A percentile compares a stretch with the other conserved stretches of the same genome.
Conservation (phyloP, 2,888 invertebrate species). For the Pyrocoelia pectoralis region DNA sequence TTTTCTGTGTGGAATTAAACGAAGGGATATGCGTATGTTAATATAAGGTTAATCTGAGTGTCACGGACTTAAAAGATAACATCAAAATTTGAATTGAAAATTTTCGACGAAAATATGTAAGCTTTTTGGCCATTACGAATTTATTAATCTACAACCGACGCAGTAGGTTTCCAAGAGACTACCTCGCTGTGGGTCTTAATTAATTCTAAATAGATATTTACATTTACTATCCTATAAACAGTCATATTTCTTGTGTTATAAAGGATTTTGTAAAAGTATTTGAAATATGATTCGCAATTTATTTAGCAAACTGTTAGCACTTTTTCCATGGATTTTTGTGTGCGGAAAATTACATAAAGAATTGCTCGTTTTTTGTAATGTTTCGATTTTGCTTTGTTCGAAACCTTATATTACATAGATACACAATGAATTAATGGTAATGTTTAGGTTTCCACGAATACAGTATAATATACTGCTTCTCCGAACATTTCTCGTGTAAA, state of each 20-base stretch:
- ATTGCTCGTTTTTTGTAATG: too few species aligned
- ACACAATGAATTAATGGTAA: too few species aligned
- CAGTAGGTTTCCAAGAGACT: constrained; percentile 1
- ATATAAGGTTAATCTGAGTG: neutral
- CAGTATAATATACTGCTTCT: too few species aligned
- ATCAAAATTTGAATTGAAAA: neutral
- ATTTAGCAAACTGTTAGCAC: too few species aligned
- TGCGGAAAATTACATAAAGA: too few species aligned
- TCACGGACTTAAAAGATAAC: neutral
- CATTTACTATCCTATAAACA: neutral
- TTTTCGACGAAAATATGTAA: neutral
- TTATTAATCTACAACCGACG: neutral
- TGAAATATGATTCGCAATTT: too few species aligned
- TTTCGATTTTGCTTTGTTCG: too few species aligned
- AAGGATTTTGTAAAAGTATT: neutral
- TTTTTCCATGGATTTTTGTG: too few species aligned
- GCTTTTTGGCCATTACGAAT: neutral
- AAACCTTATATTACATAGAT: too few species aligned
- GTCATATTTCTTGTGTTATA: neutral
- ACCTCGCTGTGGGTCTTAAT: neutral
- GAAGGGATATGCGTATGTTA: neutral
- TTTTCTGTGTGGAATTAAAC: neutral
- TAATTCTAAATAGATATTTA: neutral
- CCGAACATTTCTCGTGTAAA: too few species aligned
- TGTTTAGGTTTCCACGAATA: too few species aligned